Base-by-base conservation (phyloP, 2,113 vertebrate genomes). In the Mustela lutreola region DNA sequence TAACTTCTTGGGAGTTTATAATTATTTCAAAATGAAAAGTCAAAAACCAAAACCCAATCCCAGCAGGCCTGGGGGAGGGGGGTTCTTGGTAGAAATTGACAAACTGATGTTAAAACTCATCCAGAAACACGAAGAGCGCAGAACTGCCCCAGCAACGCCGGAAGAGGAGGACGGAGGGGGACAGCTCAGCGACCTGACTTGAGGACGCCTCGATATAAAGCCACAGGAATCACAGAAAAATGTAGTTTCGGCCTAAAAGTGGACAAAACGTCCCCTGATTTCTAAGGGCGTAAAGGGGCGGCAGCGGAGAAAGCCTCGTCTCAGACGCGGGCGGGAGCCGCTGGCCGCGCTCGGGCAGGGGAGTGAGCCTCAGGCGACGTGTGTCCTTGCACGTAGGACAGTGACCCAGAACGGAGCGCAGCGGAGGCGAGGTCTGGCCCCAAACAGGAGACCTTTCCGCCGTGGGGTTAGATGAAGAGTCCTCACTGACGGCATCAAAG, bases 271-370 rank as follows among this genome's bases (percentile, higher is more conserved):
- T 39, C 36, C 8, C n/a, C 11, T 11, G 71, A 39, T 12, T 24
- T 73, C 21, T 12, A 24, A 42, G 22, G 22, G 71, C 2, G 21
- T 39, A 39, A 2, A 24, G 9, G 36, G 22, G 71, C 12, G 21
- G 4, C 71, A 11, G 21, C 8, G 21, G 36, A 42, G 36, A 24
- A 12, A 42, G 36, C 21, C 33, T 10, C 1, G 33, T n/a, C 67
- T 12, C 14, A 6, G 18, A 4, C 1, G 1, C 1, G 33, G 8
- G 33, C 16, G 6, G 67, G 67, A n/a, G n/a, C 8, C 15, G 33
- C 33, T 10, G 67, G 67, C 67, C 8, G 3, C 2, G 18, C 67
- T 4, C 3, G 18, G 8, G 71, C 67, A 67, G 67, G 65, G 18
- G n/a, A 1, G 67, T 0, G 16, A 70, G 67, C 67, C 33, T n/a